phyloP scores from a whole-genome alignment of 2,113 vertebrate genomes.

The Myanophis thanlyinensis region DNA sequence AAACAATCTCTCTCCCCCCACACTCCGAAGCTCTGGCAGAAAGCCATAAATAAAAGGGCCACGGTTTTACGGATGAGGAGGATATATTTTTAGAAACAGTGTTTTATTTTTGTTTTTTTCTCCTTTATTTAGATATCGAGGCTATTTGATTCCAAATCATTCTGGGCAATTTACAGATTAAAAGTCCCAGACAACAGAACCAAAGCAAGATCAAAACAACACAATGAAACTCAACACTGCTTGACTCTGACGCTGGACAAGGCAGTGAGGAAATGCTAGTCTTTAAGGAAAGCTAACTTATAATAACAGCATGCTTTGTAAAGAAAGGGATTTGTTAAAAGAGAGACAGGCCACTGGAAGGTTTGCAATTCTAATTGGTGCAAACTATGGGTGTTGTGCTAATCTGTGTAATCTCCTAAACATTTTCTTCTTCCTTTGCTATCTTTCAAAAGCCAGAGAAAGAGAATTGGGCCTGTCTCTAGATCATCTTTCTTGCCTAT shows the following conservation, averaged over 20 bases:
- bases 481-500: background rate
- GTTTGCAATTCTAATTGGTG: background rate
- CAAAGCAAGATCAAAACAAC: background rate
- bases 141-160: background rate
- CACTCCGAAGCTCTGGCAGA: constrained; percentile 34
- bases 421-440: background rate
- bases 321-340: constrained; percentile 32
- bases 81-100: constrained; percentile 77
- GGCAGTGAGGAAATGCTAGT: constrained; percentile 29
- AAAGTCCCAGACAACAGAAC: background rate
- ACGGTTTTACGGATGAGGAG: constrained; percentile 70
- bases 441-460: background rate
- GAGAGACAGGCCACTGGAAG: constrained; percentile 24
- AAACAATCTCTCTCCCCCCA: constrained; percentile 26
- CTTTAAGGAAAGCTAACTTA: constrained; percentile 59
- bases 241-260: constrained; percentile 68
- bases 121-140: background rate
- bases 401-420: background rate
- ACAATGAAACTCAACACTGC: background rate
- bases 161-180: background rate
- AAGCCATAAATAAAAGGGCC: constrained; percentile 64
- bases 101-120: background rate
- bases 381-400: background rate
- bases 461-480: background rate
- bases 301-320: constrained; percentile 37